Base-by-base conservation (phyloP, 2,113 vertebrate genomes). In the Syngnathus typhle region DNA sequence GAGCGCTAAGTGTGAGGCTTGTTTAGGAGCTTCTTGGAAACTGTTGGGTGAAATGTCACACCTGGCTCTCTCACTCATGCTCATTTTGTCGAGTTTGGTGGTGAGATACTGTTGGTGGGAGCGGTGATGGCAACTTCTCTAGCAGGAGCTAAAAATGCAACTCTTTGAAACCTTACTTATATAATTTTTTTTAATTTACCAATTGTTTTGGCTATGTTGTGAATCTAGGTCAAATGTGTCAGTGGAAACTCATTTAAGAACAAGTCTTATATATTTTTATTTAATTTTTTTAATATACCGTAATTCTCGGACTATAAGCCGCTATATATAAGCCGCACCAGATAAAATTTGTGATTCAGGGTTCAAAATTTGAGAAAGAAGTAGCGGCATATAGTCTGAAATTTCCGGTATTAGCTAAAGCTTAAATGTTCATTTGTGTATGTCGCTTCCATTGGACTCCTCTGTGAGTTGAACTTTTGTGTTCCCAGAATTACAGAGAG, bases 401-500 rank as follows among this genome's bases (percentile, higher is more conserved):
- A 32, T 32, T 32, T 32, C 3, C 3, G 27, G 27, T 32, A 32
- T 32, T 32, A 32, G 27, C 27, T 2, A 32, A 32, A 32, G 27
- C 9, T 8, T 5, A 23, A 46, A 47, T 54, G 16, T 52, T 67
- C 4, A 38, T 60, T 39, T 39, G 1, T 43, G 6, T 1, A 13
- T 58, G 27, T 58, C 55, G 27, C 19, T 58, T 58, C 13, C 23
- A 7, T 58, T 7, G 27, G 55, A 36, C 55, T 58, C 27, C 55
- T 15, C 13, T 3, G 55, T 58, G 27, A 58, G 7, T 58, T 36
- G 27, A 16, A 58, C 27, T 58, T 58, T 58, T 58, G 11, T 66
- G 1, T 77, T 72, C 71, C 11, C 91, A 99, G 97, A 98, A 84
- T 83, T 99, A 43, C 94, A 98, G 79, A 90, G 89, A 75, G 92